Evolutionary conservation across 2,888 invertebrate species (phyloP).

Genomic region (Apodemia duryi): DNA sequence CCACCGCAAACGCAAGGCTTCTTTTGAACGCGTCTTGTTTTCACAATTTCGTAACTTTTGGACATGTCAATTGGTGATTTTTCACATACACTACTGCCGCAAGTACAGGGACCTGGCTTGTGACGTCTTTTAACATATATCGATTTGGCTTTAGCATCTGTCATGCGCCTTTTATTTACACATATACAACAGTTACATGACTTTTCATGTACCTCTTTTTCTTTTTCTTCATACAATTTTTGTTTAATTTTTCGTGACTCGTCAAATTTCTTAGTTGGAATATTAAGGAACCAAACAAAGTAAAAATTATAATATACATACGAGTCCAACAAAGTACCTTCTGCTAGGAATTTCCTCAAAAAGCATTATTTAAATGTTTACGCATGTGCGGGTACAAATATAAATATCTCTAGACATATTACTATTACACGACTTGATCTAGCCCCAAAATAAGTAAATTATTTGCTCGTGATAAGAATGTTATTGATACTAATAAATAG

Average conservation of each 20-base stretch:
- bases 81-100: conserved; percentile 31
- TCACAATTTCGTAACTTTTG: not conserved
- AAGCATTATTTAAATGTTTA: too few relatives aligned
- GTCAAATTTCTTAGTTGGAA: too few relatives aligned
- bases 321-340: too few relatives aligned
- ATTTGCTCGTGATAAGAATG: too few relatives aligned
- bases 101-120: conserved; percentile 26
- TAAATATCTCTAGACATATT: too few relatives aligned
- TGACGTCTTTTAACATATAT: not conserved
- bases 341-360: too few relatives aligned
- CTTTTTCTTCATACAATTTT: conserved; percentile 16
- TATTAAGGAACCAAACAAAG: too few relatives aligned
- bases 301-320: too few relatives aligned
- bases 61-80: conserved; percentile 19
- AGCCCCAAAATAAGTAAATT: too few relatives aligned
- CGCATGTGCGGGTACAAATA: too few relatives aligned
- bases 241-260: conserved; percentile 17
- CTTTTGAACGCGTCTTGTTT: conserved; percentile 9
- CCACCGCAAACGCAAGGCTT: conserved; percentile 35
- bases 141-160: not conserved
- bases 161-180: conserved; percentile 21
- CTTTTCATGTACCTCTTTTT: conserved; percentile 19
- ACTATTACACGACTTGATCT: too few relatives aligned
- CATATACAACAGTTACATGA: conserved; percentile 27
- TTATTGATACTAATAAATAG: too few relatives aligned